Percentiles rank a stretch among this genome's conserved stretches.
Evolutionary conservation across 2,888 invertebrate genomes (phyloP).

Genomic region (Nomada hirtipes): DNA sequence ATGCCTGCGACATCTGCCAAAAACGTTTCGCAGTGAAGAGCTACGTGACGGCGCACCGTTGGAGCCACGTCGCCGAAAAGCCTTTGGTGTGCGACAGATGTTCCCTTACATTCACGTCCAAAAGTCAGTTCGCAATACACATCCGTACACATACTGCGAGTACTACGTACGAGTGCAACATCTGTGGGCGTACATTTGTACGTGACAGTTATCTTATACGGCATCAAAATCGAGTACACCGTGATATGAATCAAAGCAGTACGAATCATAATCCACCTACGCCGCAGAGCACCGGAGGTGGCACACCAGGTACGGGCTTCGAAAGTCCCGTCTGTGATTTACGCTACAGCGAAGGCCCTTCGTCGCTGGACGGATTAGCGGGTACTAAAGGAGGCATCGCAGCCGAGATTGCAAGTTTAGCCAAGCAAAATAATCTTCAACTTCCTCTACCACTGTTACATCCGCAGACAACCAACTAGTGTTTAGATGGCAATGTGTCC

Average conservation of each 20-base stretch:
- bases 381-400: constrained; percentile 80
- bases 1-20: constrained; percentile 92
- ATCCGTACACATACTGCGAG: constrained; percentile 90
- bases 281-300: constrained; percentile 80
- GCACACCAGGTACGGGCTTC: constrained; percentile 81
- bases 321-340: constrained; percentile 83
- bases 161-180: constrained; percentile 90
- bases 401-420: constrained; percentile 82
- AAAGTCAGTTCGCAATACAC: constrained; percentile 91
- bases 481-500: constrained; percentile 80
- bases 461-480: constrained; percentile 84
- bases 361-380: constrained; percentile 80
- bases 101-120: constrained; percentile 90
- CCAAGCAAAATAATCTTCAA: constrained; percentile 83
- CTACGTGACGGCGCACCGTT: constrained; percentile 92
- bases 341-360: constrained; percentile 83
- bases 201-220: constrained; percentile 92
- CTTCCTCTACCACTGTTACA: constrained; percentile 83
- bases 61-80: constrained; percentile 92
- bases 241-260: constrained; percentile 83
- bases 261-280: constrained; percentile 82
- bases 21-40: constrained; percentile 93
- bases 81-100: constrained; percentile 90
- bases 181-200: constrained; percentile 91
- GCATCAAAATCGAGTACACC: constrained; percentile 91